Base-by-base conservation (phyloP, 2,113 vertebrate species). In the Dryoscopus gambensis region DNA sequence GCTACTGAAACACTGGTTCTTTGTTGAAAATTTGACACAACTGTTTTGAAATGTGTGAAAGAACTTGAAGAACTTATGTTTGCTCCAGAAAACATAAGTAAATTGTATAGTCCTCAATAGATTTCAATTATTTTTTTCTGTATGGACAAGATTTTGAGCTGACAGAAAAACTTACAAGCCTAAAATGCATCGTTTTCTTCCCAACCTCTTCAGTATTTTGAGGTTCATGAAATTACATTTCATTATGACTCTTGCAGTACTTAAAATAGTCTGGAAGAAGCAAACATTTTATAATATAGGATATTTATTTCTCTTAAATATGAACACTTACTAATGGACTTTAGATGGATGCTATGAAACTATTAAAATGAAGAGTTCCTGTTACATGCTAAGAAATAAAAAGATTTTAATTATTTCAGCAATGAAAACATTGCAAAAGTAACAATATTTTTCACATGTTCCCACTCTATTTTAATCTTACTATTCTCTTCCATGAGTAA, bases 271-370 rank as follows among this genome's bases (percentile, higher is more conserved):
- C 28, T 87, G 37, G 27, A 81, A 81, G 31, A 73, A 91, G 4
- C 2, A 64, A 69, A 2, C 5, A 52, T 12, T 6, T 69, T 23
- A 10, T 6, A 7, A 13, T 31, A 25, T 2, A 2, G 7, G 13
- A 35, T 85, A 73, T 82, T 82, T 84, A 47, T 76, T 17, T 79
- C 13, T 22, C 28, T 76, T 84, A 60, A 77, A 30, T 82, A 46
- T 14, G 40, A 55, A 31, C 8, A 33, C 6, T 47, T 49, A 27
- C 3, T 75, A 91, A 84, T 11, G 25, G 13, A 88, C 13, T 76
- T 89, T 93, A 94, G 47, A 57, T 59, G 27, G 40, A 65, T 50
- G 46, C 10, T 40, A 49, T 50, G 62, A 89, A 96, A 50, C 21
- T 31, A 79, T n/a, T 23, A 70, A 87, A 95, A 84, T 46, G 1